A percentile compares a stretch with the other conserved stretches of the same genome.
Conservation (phyloP, 2,797 vertebrate species). For the Liasis olivaceus region DNA sequence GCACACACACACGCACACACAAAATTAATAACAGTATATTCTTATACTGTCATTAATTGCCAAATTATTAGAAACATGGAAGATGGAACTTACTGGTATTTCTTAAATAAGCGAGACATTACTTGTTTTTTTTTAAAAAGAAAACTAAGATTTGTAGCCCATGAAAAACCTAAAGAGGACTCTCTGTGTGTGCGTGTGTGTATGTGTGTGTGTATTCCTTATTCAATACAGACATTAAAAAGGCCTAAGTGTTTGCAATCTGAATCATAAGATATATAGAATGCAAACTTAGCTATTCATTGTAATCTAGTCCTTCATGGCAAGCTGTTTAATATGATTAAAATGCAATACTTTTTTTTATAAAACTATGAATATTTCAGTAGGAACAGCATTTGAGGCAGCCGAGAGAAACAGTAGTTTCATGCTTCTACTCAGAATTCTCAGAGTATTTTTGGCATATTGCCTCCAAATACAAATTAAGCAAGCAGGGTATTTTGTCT, state of each 20-base stretch:
- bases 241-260: accelerated
- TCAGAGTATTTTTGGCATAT: not conserved
- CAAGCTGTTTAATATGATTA: conserved; percentile 23
- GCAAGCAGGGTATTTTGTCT: conserved; percentile 49
- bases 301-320: not conserved
- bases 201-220: not conserved
- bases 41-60: not conserved
- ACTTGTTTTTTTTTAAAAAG: no score
- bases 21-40: accelerated
- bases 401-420: conserved; percentile 33
- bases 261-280: not conserved
- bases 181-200: no score
- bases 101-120: no score
- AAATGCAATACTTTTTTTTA: conserved; percentile 24
- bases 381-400: not conserved
- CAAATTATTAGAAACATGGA: not conserved
- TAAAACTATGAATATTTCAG: accelerated
- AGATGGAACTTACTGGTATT: not conserved
- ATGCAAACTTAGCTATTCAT: not conserved
- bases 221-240: not conserved
- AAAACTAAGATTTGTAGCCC: no score
- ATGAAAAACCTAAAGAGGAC: no score
- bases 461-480: conserved; percentile 37
- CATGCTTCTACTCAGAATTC: not conserved
- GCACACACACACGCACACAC: no score